A percentile compares a stretch with the other conserved stretches of the same genome.
Evolutionary conservation across 1,140 invertebrate genomes (phyloP).

Genomic region (Polypedilum vanderplanki): DNA sequence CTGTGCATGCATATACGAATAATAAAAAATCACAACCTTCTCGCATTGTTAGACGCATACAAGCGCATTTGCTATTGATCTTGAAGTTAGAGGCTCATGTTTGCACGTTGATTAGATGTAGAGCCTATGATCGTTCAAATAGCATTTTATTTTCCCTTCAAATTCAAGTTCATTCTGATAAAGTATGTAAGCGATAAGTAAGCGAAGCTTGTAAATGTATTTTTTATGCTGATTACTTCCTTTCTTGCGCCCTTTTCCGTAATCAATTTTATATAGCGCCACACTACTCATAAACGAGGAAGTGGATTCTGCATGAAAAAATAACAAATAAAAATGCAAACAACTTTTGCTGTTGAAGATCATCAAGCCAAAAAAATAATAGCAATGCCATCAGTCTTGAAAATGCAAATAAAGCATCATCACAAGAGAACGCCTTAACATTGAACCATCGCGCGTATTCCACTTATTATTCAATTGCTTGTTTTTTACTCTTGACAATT

Average conservation of each 20-base stretch:
- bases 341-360: too few relatives aligned
- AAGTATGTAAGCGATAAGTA: background rate
- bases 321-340: too few relatives aligned
- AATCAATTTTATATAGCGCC: too few relatives aligned
- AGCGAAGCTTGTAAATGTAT: background rate
- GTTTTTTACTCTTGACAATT: background rate
- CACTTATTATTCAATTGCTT: background rate
- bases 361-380: too few relatives aligned
- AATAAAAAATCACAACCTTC: constrained; percentile 10
- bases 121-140: background rate
- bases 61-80: background rate
- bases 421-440: background rate
- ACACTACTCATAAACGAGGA: too few relatives aligned
- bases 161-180: constrained; percentile 7
- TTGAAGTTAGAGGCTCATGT: constrained; percentile 18
- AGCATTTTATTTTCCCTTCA: background rate
- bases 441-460: background rate
- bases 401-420: background rate
- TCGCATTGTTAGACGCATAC: background rate
- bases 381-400: too few relatives aligned
- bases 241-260: background rate
- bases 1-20: background rate
- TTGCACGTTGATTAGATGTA: constrained; percentile 18
- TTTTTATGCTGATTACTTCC: background rate
- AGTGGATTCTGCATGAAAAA: too few relatives aligned